Evolutionary conservation across 2,888 invertebrate genomes (phyloP).

Genomic region (Odontomyia ornata): DNA sequence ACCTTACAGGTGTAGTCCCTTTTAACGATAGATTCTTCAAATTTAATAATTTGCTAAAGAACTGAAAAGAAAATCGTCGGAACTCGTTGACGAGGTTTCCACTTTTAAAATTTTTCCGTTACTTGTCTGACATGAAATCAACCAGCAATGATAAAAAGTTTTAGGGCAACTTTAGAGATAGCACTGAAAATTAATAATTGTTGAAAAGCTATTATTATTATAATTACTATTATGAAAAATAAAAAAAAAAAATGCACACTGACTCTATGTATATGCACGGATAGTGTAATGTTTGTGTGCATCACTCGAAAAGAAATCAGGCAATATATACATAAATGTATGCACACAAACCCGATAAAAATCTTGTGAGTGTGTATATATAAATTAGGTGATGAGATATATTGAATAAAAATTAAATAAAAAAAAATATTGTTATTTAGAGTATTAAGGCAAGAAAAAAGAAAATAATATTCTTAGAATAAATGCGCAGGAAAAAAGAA

Average conservation of each 20-base stretch:
- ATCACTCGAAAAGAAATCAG: constrained; percentile 25
- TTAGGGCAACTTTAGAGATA: constrained; percentile 44
- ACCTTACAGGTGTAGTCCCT: background rate
- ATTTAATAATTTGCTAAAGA: background rate
- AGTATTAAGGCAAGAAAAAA: constrained; percentile 2
- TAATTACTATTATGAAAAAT: background rate
- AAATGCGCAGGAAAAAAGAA: constrained; percentile 18
- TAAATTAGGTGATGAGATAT: constrained; percentile 36
- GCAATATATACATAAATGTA: constrained; percentile 27
- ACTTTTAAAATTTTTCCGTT: background rate
- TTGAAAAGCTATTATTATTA: constrained; percentile 26
- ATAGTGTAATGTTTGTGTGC: constrained; percentile 40
- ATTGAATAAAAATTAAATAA: constrained; percentile 18
- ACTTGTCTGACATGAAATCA: background rate
- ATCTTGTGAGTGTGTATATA: constrained; percentile 37
- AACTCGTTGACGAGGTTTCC: too few species aligned
- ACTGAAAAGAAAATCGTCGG: too few species aligned
- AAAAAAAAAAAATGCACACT: constrained; percentile 30
- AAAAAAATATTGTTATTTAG: constrained; percentile 41
- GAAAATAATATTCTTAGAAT: constrained; percentile 36
- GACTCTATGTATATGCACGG: constrained; percentile 26
- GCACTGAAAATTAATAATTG: constrained; percentile 34
- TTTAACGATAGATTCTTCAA: background rate
- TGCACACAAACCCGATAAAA: constrained; percentile 32
- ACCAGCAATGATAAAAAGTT: constrained; percentile 20